These are phyloP conservation scores for Hybos culiciformis DNA, from an alignment of 2,888 invertebrate species.

Conservation along the genomic window DNA sequence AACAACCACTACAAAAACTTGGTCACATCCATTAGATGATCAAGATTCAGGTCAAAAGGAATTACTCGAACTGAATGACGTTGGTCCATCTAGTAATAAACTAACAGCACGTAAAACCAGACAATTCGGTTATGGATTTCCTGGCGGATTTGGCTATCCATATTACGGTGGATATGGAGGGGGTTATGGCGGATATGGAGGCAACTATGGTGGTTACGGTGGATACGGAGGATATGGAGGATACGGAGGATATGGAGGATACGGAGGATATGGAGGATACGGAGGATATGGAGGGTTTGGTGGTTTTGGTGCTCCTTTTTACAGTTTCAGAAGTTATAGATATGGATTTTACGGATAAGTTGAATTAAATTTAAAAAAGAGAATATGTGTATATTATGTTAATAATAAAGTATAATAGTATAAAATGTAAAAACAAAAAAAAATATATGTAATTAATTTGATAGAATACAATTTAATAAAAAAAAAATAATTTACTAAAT, in stretches of 20 bases:
- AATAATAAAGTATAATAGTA: too few species aligned
- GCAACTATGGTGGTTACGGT: not conserved
- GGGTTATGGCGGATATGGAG: not conserved
- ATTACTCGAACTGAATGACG: not conserved
- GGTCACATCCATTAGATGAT: not conserved
- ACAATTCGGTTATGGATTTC: slow-evolving; percentile 2
- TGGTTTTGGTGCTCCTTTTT: not conserved
- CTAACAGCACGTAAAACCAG: not conserved
- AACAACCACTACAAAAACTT: not conserved
- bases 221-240: too few species aligned
- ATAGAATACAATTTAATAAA: too few species aligned
- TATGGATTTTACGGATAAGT: too few species aligned
- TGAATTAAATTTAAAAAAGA: too few species aligned
- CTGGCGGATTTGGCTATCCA: slow-evolving; percentile 6
- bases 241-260: too few species aligned
- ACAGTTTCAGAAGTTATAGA: too few species aligned
- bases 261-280: slow-evolving; percentile 1
- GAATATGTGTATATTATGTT: too few species aligned
- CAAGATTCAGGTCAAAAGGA: not conserved
- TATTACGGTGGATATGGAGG: slow-evolving; percentile 1
- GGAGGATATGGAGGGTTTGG: not conserved
- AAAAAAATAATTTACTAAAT: too few species aligned
- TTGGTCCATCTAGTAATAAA: not conserved
- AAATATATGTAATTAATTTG: too few species aligned
- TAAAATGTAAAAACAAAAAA: too few species aligned